A percentile compares a stretch with the other conserved stretches of the same genome.
phyloP scores from a whole-genome alignment of 2,888 invertebrate species.

The Aphidius colemani region DNA sequence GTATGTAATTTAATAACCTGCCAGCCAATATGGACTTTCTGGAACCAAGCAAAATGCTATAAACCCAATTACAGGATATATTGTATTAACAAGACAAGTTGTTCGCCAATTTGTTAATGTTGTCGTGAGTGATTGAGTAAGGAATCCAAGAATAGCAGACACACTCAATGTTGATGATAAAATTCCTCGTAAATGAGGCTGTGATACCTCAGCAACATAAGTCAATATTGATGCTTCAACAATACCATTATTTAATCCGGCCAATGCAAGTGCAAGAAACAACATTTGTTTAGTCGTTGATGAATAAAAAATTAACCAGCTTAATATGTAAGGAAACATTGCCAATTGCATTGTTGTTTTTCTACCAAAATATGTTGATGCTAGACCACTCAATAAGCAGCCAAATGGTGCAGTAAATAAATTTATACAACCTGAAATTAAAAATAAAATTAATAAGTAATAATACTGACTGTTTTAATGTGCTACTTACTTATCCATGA shows the following conservation, averaged over 20 bases:
- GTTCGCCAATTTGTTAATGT: slow-evolving; percentile 72
- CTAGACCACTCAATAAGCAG: slow-evolving; percentile 73
- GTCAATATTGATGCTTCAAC: slow-evolving; percentile 83
- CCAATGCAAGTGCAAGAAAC: slow-evolving; percentile 72
- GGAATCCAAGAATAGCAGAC: slow-evolving; percentile 76
- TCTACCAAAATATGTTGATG: slow-evolving; percentile 75
- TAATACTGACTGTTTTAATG: neutral
- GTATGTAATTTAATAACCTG: slow-evolving; percentile 58
- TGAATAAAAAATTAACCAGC: slow-evolving; percentile 77
- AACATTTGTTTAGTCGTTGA: slow-evolving; percentile 68
- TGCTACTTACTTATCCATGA: slow-evolving; percentile 54
- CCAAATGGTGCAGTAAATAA: slow-evolving; percentile 80
- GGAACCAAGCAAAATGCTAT: slow-evolving; percentile 73
- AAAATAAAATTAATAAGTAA: neutral
- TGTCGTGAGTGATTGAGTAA: slow-evolving; percentile 77
- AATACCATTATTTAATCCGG: slow-evolving; percentile 78
- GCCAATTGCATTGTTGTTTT: slow-evolving; percentile 69
- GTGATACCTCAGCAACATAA: slow-evolving; percentile 83
- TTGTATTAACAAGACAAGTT: slow-evolving; percentile 71
- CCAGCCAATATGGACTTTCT: slow-evolving; percentile 82
- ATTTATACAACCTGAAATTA: slow-evolving; percentile 74
- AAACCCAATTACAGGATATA: slow-evolving; percentile 69
- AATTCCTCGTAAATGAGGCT: slow-evolving; percentile 77
- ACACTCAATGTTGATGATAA: slow-evolving; percentile 76
- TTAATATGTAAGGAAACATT: slow-evolving; percentile 69